Evolutionary conservation across 2,888 invertebrate genomes (phyloP).

Genomic region (Brachyptera putata): DNA sequence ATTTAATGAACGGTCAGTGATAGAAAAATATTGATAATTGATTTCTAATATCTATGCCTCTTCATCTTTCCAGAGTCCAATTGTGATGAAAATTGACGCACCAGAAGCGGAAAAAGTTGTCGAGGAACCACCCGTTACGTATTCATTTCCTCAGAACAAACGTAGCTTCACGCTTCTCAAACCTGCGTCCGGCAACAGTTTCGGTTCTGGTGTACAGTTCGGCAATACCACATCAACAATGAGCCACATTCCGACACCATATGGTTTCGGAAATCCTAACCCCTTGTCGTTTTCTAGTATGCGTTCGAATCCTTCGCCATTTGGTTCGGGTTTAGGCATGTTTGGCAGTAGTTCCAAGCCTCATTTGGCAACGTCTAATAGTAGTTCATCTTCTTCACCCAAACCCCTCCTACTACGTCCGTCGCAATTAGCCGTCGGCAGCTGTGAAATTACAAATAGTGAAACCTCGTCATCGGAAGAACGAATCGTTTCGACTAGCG

Average conservation of each 20-base stretch:
- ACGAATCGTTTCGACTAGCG: background rate
- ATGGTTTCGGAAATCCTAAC: too few species aligned
- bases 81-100: conserved; percentile 41
- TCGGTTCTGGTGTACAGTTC: background rate
- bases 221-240: background rate
- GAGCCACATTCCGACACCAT: too few species aligned
- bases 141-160: conserved; percentile 20
- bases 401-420: conserved; percentile 26
- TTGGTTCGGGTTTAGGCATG: background rate
- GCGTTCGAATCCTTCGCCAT: too few species aligned
- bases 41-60: too few species aligned
- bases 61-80: conserved; percentile 33
- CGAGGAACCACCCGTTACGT: conserved; percentile 6
- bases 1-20: too few species aligned
- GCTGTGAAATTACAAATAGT: conserved; percentile 10
- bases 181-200: conserved; percentile 16
- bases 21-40: too few species aligned
- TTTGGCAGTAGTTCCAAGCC: background rate
- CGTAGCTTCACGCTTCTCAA: background rate
- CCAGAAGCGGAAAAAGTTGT: conserved; percentile 37
- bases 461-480: background rate
- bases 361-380: background rate
- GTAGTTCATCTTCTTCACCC: background rate
- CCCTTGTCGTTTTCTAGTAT: too few species aligned
- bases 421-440: conserved; percentile 27